Evolutionary conservation across 2,113 vertebrate genomes (phyloP), one percentile per base, ranked within the genome.

Genomic region (Sphaerodactylus townsendi): DNA sequence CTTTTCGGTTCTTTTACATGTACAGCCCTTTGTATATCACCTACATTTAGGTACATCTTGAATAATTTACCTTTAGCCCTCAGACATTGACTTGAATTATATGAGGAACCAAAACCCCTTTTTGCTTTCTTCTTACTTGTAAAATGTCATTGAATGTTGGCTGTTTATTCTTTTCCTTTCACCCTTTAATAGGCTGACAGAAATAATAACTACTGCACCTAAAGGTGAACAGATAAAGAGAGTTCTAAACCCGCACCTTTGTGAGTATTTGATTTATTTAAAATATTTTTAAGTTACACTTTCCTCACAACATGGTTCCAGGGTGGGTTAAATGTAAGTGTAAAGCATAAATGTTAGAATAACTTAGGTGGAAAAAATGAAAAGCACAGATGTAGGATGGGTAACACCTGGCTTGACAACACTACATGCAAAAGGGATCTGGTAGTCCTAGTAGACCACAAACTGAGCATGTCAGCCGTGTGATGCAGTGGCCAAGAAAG

Each of bases 151-250:
- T 28, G 68, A 77, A 0, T 15, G 2, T 3, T 30, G 10, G 69
- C 30, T 37, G 33, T 78, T 10, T 37, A 19, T 33, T 50, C 48
- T n/a, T n/a, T 68, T 72, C 3, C 77, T 37, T 74, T 74, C 91
- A 21, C 93, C 82, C 81, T 46, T 9, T 84, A 15, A 8, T 64
- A 99, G 99, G 95, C 93, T 99, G 48, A 96, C 95, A 74, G 98
- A 98, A 92, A 95, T 99, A 81, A 90, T 99, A 78, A 87, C 95
- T 44, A 91, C 79, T 77, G 97, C 96, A 86, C 93, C 94, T 37
- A 97, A 95, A 86, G 98, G 97, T 59, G 98, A 99, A 1, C 97
- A 98, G 69, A 92, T 99, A 90, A 99, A 99, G 94, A 96, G 96
- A 87, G 94, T 98, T 77, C 96, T 99, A 39, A 99, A 98, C 89